Percentiles rank a stretch among this genome's conserved stretches.
These are phyloP conservation scores for Cossypha polioptera DNA, from an alignment of 2,797 vertebrate genomes.

Conservation along the genomic window DNA sequence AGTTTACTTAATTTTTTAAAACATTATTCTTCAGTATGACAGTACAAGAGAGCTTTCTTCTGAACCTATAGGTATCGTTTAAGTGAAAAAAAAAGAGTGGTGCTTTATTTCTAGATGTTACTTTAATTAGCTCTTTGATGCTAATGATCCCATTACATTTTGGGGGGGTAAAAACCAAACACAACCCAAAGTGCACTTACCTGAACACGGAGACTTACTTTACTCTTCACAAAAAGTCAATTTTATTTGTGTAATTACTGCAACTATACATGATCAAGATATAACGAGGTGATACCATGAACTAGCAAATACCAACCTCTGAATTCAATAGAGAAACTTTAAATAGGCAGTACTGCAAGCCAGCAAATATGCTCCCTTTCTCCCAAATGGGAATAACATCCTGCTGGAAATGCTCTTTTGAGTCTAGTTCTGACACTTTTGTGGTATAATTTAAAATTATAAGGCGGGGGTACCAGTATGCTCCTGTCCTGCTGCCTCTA, in stretches of 20 bases:
- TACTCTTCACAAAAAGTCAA: not conserved
- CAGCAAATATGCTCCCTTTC: not conserved
- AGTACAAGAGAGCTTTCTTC: not conserved
- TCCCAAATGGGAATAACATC: not conserved
- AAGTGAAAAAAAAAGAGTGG: not conserved
- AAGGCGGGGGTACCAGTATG: not conserved
- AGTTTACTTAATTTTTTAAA: not conserved
- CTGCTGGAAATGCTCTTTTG: not conserved
- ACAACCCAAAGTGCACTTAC: not conserved
- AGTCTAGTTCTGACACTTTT: not conserved
- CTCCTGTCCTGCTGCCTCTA: not conserved
- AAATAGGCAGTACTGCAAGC: not conserved
- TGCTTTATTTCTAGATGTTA: not conserved
- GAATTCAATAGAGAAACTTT: not conserved
- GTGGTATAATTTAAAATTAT: not conserved
- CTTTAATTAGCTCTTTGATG: not conserved
- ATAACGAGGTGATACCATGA: not conserved
- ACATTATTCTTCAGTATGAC: not conserved
- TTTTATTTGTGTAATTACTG: slow-evolving; percentile 29
- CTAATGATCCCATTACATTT: not conserved
- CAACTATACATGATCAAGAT: not conserved
- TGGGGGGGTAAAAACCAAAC: not conserved
- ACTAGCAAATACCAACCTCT: not conserved
- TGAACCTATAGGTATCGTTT: not conserved
- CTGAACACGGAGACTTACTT: not conserved